Base-by-base conservation (phyloP, 2,113 vertebrate genomes). In the Psittacara wagleri region DNA sequence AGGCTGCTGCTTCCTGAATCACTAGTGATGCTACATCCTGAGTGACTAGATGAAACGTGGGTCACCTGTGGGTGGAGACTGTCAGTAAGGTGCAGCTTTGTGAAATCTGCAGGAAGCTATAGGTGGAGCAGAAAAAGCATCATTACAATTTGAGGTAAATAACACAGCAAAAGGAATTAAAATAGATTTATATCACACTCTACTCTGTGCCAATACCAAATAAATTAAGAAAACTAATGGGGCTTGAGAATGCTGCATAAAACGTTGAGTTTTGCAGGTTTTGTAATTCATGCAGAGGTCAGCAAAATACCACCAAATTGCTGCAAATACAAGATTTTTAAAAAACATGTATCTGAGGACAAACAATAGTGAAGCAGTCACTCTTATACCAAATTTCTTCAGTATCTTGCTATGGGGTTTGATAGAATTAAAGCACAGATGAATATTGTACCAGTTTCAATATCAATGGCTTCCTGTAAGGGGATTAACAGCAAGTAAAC, bases 1-100 rank as follows among this genome's bases (percentile, higher is more conserved):
- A 99, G 98, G 97, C 99, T 99, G 98, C 99, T 99, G 98, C 99
- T 99, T 95, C 99, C 99, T 95, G 99, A 99, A 98, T 99, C 99
- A 95, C 99, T 99, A 96, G 99, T 99, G 98, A 99, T 99, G 98
- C 99, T 99, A 99, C 99, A 99, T 99, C 99, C 99, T 98, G 99
- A 99, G 95, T 99, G 99, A 98, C 99, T 99, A 95, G 99, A 99
- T 89, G 99, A 99, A 84, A 99, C 99, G 98, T 99, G 99, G 96
- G 99, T 99, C 99, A 99, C 99, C 99, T 99, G 99, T 97, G 99
- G 99, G 98, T 99, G 99, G 97, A 99, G 98, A 98, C 99, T 99
- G 98, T 99, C 99, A 95, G 99, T 98, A 98, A 99, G 99, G 98
- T 99, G 99, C 82, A 99, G 98, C 97, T 99, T 99, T 98, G 98